Conservation (phyloP, 2,797 vertebrate genomes). For the Rhynchotus rufescens region DNA sequence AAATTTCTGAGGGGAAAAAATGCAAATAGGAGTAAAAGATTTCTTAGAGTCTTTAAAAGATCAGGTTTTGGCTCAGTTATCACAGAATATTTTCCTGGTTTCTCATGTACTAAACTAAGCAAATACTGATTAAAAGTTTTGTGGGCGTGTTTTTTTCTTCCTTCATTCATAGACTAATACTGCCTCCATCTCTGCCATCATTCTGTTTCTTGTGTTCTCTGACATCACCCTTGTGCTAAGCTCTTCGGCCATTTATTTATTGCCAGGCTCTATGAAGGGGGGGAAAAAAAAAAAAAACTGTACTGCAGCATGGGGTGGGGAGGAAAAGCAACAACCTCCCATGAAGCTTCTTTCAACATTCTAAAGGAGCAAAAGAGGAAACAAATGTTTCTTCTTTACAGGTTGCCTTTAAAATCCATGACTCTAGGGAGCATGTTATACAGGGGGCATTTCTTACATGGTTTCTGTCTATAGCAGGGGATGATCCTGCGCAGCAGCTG, state of each 20-base stretch:
- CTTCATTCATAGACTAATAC: background rate
- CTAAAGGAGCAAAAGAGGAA: slow-evolving; percentile 67
- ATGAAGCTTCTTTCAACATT: background rate
- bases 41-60: background rate
- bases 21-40: background rate
- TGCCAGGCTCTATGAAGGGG: background rate
- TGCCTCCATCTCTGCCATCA: background rate
- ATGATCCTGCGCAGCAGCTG: slow-evolving; percentile 42
- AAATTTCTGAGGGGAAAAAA: background rate
- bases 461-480: slow-evolving; percentile 42
- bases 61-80: background rate
- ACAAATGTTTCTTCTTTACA: slow-evolving; percentile 54
- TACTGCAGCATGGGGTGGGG: background rate
- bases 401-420: slow-evolving; percentile 76
- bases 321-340: background rate
- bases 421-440: slow-evolving; percentile 53
- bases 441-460: slow-evolving; percentile 37
- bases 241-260: background rate
- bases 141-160: background rate
- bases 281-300: background rate
- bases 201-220: background rate
- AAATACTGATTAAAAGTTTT: background rate
- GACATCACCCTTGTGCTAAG: background rate
- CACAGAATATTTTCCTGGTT: background rate
- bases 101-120: background rate